Percentiles rank a stretch among this genome's conserved stretches.
Evolutionary conservation across 2,888 invertebrate species (phyloP).

Genomic region (Eristalis pertinax): DNA sequence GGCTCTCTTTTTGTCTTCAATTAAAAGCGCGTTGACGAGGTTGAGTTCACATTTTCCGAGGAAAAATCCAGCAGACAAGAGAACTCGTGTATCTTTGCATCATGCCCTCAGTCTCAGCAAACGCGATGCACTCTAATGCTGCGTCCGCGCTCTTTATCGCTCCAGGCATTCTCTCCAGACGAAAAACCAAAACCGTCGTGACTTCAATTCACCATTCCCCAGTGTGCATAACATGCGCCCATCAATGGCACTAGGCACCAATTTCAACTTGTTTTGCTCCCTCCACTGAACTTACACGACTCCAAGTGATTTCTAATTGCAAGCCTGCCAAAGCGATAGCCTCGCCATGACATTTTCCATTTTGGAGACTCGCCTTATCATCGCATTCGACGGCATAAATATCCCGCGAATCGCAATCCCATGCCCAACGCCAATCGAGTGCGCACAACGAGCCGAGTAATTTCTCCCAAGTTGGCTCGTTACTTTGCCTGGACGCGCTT

Average conservation of each 20-base stretch:
- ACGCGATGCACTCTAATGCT: background rate
- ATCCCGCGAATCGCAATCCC: constrained; percentile 33
- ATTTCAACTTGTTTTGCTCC: constrained; percentile 5
- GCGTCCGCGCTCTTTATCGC: background rate
- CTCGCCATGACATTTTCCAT: constrained; percentile 68
- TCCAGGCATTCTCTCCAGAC: background rate
- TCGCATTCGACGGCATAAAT: constrained; percentile 58
- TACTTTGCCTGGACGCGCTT: constrained; percentile 53
- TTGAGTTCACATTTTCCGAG: background rate
- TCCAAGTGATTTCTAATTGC: constrained; percentile 65
- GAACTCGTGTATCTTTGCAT: background rate
- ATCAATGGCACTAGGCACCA: background rate
- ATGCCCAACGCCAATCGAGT: background rate
- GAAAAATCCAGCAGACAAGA: background rate
- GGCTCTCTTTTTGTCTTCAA: no score
- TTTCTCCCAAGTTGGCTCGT: constrained; percentile 53
- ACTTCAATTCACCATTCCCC: background rate
- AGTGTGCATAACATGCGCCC: background rate
- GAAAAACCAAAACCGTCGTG: background rate
- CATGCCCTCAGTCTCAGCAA: background rate
- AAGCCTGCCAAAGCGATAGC: constrained; percentile 65
- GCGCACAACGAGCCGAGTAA: constrained; percentile 30
- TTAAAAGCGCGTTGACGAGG: background rate
- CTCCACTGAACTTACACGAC: constrained; percentile 42
- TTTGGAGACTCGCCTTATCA: constrained; percentile 64